These are phyloP conservation scores for Bombyx mori DNA, from an alignment of 1,140 invertebrate genomes.

Conservation along the genomic window DNA sequence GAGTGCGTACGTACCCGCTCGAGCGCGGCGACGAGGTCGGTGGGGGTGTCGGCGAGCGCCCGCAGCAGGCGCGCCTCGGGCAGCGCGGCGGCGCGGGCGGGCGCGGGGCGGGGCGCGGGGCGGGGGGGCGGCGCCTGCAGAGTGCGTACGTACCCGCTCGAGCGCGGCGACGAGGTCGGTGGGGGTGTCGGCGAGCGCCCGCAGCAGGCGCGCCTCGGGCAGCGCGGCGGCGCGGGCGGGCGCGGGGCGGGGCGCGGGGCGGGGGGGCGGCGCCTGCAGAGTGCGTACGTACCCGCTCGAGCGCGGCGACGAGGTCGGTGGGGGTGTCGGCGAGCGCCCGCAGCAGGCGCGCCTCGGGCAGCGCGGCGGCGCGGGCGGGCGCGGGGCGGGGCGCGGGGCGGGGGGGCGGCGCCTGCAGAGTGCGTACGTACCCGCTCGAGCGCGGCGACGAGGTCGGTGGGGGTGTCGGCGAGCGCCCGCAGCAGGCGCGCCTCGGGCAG, in stretches of 20 bases:
- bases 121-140: too few relatives aligned
- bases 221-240: conserved; percentile 10
- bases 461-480: neutral
- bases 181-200: too few relatives aligned
- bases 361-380: conserved; percentile 17
- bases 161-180: too few relatives aligned
- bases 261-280: too few relatives aligned
- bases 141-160: too few relatives aligned
- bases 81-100: too few relatives aligned
- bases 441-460: conserved; percentile 1
- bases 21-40: too few relatives aligned
- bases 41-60: too few relatives aligned
- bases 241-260: too few relatives aligned
- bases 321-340: conserved; percentile 72
- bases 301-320: conserved; percentile 74
- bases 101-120: too few relatives aligned
- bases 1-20: too few relatives aligned
- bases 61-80: too few relatives aligned
- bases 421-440: neutral
- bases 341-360: conserved; percentile 79
- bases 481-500: neutral
- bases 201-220: neutral
- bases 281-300: conserved; percentile 63
- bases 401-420: neutral
- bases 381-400: neutral